A percentile compares a stretch with the other conserved stretches of the same genome.
Conservation (phyloP, 2,113 vertebrate species). For the Hyaena hyaena region DNA sequence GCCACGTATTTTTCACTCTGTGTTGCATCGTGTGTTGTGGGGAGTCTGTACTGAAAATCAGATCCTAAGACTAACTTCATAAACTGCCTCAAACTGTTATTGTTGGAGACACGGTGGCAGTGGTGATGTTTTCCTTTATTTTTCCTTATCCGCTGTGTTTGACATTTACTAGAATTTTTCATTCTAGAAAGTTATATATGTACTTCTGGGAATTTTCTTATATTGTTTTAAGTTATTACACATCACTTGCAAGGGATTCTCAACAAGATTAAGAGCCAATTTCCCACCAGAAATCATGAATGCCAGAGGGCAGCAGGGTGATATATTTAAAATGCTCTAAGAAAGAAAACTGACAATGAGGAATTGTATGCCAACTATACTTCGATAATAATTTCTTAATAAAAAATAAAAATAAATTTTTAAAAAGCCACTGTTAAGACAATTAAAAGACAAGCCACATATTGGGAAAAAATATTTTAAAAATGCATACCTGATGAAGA, state of each 20-base stretch:
- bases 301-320: neutral
- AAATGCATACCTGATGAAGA: neutral
- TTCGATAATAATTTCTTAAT: neutral
- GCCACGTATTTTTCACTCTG: neutral
- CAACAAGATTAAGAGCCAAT: neutral
- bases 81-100: neutral
- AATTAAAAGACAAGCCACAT: neutral
- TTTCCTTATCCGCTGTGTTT: neutral
- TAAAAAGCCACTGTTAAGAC: neutral
- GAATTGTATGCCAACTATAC: neutral
- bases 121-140: neutral
- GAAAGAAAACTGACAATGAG: neutral
- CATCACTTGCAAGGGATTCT: neutral
- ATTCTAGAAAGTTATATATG: neutral
- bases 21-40: neutral
- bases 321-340: neutral
- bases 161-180: neutral
- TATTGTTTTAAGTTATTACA: neutral
- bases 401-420: neutral
- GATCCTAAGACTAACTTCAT: neutral
- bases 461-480: neutral
- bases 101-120: neutral
- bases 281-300: neutral
- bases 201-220: neutral
- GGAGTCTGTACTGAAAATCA: neutral